Evolutionary conservation across 2,888 invertebrate species (phyloP), one percentile per base, ranked within the genome.

Genomic region (Eupithecia subumbrata): DNA sequence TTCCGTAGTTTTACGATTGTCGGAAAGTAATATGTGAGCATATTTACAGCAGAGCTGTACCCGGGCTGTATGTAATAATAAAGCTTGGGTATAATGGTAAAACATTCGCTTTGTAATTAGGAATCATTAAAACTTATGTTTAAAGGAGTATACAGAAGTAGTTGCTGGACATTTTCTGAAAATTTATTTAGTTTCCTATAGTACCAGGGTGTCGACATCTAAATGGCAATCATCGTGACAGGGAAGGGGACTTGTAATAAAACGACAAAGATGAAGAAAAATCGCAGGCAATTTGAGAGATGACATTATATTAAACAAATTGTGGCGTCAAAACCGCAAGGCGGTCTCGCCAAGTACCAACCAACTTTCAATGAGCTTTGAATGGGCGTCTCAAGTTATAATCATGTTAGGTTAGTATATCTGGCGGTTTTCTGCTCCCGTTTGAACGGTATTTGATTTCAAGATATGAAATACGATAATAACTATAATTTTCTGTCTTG

Each of bases 301-400:
- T 76, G 70, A 73, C 76, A 74, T 77, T 79, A 78, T 76, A 76
- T 78, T 75, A 66, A 80, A 79, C 56, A 79, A 79, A 79, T 78
- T 73, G 81, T 79, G 79, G 82, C 82, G 78, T 73, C 11, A 76
- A 80, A 84, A 85, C 85, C 84, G 78, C 84, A 83, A 80, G 76
- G 75, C 73, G 78, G 78, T 82, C 77, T 74, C 76, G 74, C 76
- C 71, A 72, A 79, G 74, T 78, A 76, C 81, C 75, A 72, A 76
- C 81, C 75, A 71, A 75, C 74, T 81, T 81, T 81, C 80, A 82
- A 81, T 82, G 80, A 78, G 76, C 81, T 81, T 76, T 78, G 78
- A 82, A 80, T 77, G 78, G 66, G 69, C 75, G 77, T 77, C 77
- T 79, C 74, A 75, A 76, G 77, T 79, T 80, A 76, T 76, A 78